These are phyloP conservation scores for Galaxea fascicularis DNA, from an alignment of 92 coral and sea anemone species.

Conservation along the genomic window DNA sequence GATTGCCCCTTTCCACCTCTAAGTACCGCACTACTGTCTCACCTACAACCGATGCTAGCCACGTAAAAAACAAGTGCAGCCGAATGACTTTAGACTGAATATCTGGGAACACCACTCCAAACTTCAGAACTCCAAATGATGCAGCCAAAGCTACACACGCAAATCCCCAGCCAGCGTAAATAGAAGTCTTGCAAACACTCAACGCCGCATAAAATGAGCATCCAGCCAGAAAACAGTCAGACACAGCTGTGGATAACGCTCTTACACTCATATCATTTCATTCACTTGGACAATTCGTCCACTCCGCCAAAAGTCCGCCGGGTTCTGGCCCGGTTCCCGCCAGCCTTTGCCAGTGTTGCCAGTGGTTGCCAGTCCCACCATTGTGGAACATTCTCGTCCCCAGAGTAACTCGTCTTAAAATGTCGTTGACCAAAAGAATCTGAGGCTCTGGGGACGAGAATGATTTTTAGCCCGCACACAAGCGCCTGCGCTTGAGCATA, in stretches of 20 bases:
- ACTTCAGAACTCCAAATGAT: conserved; percentile 79
- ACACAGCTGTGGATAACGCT: conserved; percentile 84
- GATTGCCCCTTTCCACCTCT: neutral
- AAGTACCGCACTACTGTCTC: neutral
- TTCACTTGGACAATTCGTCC: neutral
- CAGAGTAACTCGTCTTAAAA: no score
- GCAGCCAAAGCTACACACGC: conserved; percentile 82
- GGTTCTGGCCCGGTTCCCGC: no score
- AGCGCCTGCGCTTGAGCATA: no score
- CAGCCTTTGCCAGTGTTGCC: no score
- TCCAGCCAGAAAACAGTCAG: conserved; percentile 83
- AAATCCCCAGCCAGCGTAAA: conserved; percentile 76
- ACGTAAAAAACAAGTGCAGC: conserved; percentile 71
- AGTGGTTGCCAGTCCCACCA: no score
- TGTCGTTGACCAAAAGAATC: no score
- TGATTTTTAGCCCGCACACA: conserved; percentile 3
- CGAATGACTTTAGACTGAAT: conserved; percentile 67
- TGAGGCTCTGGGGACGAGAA: no score
- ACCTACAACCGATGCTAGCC: conserved; percentile 90
- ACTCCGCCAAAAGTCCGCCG: neutral
- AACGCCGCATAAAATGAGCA: conserved; percentile 75
- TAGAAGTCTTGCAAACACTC: conserved; percentile 51
- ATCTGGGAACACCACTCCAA: conserved; percentile 74
- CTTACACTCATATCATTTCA: conserved; percentile 22
- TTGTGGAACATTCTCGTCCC: no score